These are phyloP conservation scores for Drosophila rufa DNA, from an alignment of 1,140 invertebrate species.

Conservation along the genomic window DNA sequence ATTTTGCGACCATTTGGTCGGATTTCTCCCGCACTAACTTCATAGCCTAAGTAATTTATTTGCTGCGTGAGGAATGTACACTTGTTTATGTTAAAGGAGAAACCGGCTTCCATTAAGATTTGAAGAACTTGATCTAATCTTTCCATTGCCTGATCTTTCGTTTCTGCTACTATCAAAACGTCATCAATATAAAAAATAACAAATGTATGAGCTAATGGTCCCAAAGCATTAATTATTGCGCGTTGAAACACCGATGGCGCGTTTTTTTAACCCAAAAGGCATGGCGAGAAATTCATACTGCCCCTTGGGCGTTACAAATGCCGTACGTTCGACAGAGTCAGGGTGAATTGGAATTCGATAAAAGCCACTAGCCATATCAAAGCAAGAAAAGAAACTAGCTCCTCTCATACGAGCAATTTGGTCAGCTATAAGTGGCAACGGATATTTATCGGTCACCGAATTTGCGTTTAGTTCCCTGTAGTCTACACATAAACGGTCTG, in stretches of 20 bases:
- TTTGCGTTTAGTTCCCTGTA: no score
- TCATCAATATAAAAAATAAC: background rate
- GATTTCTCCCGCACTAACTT: no score
- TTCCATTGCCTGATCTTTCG: background rate
- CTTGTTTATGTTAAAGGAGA: no score
- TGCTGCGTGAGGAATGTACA: no score
- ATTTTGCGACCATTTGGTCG: no score
- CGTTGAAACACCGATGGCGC: background rate
- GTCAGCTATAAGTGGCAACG: no score
- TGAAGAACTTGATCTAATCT: no score
- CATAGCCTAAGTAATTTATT: no score
- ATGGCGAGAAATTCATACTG: background rate
- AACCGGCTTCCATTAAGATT: no score
- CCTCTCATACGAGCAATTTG: no score
- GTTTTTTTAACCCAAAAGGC: background rate
- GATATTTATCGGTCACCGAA: no score
- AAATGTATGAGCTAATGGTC: background rate
- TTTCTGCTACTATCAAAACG: background rate
- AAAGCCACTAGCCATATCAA: background rate
- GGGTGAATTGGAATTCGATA: background rate
- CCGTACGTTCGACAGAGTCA: background rate
- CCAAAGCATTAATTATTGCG: background rate
- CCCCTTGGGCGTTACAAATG: background rate
- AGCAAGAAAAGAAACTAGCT: background rate
- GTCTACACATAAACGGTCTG: no score